Conservation (phyloP, 2,797 vertebrate genomes). For the Pelobates cultripes region DNA sequence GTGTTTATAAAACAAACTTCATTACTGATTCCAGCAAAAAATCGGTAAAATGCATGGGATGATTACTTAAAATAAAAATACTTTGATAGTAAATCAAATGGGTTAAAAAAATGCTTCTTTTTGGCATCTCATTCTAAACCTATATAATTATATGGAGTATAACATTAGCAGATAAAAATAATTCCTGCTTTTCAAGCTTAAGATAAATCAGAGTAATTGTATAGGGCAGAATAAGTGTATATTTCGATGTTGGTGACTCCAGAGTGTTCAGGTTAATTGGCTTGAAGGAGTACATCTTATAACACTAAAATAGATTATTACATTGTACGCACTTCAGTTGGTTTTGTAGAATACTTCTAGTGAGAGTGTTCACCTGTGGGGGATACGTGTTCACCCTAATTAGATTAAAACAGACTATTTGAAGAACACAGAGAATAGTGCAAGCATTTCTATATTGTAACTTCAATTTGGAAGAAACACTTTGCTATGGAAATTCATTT, state of each 20-base stretch:
- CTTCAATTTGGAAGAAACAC: constrained; percentile 42
- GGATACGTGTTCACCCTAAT: constrained; percentile 45
- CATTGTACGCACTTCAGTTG: constrained; percentile 21
- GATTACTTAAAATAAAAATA: no score
- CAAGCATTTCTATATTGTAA: constrained; percentile 28
- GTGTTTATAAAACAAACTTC: no score
- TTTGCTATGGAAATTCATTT: constrained; percentile 52
- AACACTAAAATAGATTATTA: constrained; percentile 34
- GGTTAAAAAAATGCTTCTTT: no score
- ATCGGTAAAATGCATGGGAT: no score
- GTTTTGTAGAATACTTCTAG: constrained; percentile 14
- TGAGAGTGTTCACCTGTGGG: constrained; percentile 50
- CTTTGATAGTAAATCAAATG: no score
- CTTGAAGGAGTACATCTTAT: constrained; percentile 31
- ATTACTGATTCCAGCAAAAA: no score
- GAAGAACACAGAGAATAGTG: constrained; percentile 10
- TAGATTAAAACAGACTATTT: constrained; percentile 46
- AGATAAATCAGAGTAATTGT: constrained; percentile 9
- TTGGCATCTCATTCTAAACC: no score
- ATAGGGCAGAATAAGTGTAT: neutral
- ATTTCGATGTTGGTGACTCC: constrained; percentile 20
- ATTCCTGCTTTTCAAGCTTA: neutral
- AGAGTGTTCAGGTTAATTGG: constrained; percentile 37
- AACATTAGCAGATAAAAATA: neutral
- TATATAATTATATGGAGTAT: neutral